Evolutionary conservation across 1,140 invertebrate species (phyloP).

Genomic region (Ceratina japonica): DNA sequence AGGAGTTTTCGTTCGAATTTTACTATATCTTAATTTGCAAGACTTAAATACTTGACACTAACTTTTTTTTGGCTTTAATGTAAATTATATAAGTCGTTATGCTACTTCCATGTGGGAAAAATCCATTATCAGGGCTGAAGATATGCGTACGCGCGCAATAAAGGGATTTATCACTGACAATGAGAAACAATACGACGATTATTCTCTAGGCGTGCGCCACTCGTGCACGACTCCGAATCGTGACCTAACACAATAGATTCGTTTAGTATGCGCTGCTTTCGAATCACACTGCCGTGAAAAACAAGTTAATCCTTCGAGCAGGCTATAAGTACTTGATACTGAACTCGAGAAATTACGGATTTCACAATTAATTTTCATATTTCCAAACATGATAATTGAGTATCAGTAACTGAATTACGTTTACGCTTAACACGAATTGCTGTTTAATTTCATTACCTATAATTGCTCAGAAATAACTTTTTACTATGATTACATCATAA

Average conservation of each 20-base stretch:
- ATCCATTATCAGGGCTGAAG: not conserved
- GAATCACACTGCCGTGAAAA: not conserved
- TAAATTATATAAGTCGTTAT: too few relatives aligned
- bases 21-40: too few relatives aligned
- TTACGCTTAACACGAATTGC: too few relatives aligned
- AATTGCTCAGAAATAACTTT: too few relatives aligned
- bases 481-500: too few relatives aligned
- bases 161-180: conserved; percentile 1
- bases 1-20: too few relatives aligned
- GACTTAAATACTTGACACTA: not conserved
- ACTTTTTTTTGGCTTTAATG: not conserved
- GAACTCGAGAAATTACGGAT: not conserved
- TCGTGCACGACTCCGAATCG: not conserved
- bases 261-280: conserved; percentile 14
- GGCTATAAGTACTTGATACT: not conserved
- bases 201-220: not conserved
- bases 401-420: too few relatives aligned
- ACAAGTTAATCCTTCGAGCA: not conserved
- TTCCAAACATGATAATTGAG: too few relatives aligned
- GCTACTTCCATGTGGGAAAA: not conserved
- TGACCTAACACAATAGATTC: conserved; percentile 9
- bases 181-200: conserved; percentile 1
- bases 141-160: not conserved
- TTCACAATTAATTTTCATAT: too few relatives aligned
- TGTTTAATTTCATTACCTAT: too few relatives aligned